Evolutionary conservation across 2,888 invertebrate genomes (phyloP).

Genomic region (Spialia ferax): DNA sequence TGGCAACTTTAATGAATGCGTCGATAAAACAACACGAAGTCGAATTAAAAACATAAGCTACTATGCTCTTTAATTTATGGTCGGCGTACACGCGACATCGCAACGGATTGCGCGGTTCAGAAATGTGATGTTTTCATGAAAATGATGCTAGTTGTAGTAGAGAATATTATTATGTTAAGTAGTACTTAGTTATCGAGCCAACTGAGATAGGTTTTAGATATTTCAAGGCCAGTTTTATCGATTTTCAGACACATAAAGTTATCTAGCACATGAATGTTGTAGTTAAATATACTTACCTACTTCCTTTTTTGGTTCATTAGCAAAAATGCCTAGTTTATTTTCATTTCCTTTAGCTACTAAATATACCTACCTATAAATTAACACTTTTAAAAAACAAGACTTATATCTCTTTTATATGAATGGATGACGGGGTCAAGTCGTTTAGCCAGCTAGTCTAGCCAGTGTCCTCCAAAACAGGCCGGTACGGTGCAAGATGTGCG

Average conservation of each 20-base stretch:
- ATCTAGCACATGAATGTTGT: no score
- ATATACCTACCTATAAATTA: no score
- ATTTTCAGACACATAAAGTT: no score
- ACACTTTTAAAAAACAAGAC: no score
- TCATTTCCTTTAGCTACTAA: no score
- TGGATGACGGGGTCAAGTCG: no score
- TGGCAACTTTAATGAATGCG: conserved; percentile 58
- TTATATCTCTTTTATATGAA: no score
- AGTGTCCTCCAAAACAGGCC: conserved; percentile 1
- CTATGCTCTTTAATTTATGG: conserved; percentile 46
- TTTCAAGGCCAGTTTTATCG: no score
- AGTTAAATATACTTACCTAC: no score
- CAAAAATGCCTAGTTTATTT: no score
- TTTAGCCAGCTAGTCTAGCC: not conserved
- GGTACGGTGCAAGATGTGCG: not conserved
- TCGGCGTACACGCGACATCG: conserved; percentile 43
- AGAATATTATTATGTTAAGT: not conserved
- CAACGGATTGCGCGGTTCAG: conserved; percentile 1
- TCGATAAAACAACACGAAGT: conserved; percentile 52
- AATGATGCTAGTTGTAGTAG: not conserved
- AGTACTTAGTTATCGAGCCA: not conserved
- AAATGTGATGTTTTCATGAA: not conserved
- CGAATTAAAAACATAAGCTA: conserved; percentile 57
- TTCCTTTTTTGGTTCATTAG: no score
- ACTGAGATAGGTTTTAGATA: no score